Conservation (phyloP, 2,888 invertebrate genomes). For the Bursaphelenchus okinawaensis region DNA sequence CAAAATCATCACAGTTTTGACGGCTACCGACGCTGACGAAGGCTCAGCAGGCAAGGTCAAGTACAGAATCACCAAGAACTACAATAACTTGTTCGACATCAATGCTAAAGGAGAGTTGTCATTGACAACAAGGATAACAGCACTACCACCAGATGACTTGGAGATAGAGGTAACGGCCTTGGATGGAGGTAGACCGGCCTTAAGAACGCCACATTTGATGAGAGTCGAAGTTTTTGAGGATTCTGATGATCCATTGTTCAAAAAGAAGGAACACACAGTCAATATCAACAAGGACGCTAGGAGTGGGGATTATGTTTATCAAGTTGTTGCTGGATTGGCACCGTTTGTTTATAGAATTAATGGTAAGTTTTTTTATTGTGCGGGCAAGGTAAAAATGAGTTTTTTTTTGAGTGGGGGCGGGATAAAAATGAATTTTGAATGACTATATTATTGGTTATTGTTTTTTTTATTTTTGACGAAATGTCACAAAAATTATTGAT, state of each 20-base stretch:
- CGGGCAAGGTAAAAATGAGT: no score
- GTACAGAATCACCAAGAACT: constrained; percentile 33
- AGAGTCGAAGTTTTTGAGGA: constrained; percentile 30
- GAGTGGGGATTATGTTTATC: constrained; percentile 27
- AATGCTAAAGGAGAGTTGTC: constrained; percentile 19
- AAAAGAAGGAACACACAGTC: constrained; percentile 23
- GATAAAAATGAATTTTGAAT: no score
- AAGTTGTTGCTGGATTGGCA: constrained; percentile 29
- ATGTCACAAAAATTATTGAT: no score
- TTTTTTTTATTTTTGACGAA: no score
- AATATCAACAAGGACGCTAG: constrained; percentile 6
- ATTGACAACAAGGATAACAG: constrained; percentile 19
- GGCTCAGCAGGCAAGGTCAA: constrained; percentile 25
- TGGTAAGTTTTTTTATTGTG: no score
- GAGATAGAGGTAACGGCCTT: constrained; percentile 32
- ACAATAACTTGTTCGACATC: constrained; percentile 30
- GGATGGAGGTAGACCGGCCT: constrained; percentile 44
- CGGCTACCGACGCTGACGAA: constrained; percentile 39
- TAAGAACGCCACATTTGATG: constrained; percentile 30
- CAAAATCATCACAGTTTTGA: constrained; percentile 18
- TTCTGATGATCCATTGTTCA: constrained; percentile 22
- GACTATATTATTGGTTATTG: no score
- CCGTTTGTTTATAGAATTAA: constrained; percentile 13
- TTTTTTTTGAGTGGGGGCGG: no score
- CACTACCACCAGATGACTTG: constrained; percentile 26